phyloP scores from a whole-genome alignment of 2,888 invertebrate species.

The Phalera bucephala region DNA sequence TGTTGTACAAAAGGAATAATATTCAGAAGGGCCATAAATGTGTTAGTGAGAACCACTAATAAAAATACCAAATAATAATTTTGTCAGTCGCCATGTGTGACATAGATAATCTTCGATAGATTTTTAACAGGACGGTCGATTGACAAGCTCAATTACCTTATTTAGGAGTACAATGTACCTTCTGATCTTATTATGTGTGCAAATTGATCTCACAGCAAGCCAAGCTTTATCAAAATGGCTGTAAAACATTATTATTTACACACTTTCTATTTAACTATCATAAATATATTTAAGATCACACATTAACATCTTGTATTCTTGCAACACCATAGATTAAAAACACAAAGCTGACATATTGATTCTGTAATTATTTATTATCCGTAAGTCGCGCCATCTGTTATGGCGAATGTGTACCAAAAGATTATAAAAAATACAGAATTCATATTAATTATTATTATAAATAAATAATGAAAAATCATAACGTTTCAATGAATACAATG shows the following conservation, averaged over 20 bases:
- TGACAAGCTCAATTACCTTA: too few relatives aligned
- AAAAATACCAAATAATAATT: too few relatives aligned
- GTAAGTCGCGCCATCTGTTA: slow-evolving; percentile 5
- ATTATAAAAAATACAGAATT: slow-evolving; percentile 12
- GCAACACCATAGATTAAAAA: slow-evolving; percentile 20
- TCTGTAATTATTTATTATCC: slow-evolving; percentile 13
- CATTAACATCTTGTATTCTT: neutral
- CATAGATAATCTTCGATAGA: too few relatives aligned
- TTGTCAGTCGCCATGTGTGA: too few relatives aligned
- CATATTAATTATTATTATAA: slow-evolving; percentile 19
- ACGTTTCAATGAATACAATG: slow-evolving; percentile 17
- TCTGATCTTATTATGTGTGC: neutral
- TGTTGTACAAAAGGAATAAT: too few relatives aligned
- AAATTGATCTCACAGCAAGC: neutral
- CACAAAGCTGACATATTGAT: slow-evolving; percentile 30
- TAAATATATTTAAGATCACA: too few relatives aligned
- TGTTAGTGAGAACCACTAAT: too few relatives aligned
- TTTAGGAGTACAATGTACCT: too few relatives aligned
- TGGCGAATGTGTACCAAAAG: neutral
- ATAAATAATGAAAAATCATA: slow-evolving; percentile 32
- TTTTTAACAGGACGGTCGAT: too few relatives aligned
- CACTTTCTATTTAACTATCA: neutral
- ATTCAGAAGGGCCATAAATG: too few relatives aligned
- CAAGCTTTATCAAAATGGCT: neutral
- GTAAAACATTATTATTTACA: neutral